Conservation (phyloP, 2,113 vertebrate genomes). For the Gadus macrocephalus region DNA sequence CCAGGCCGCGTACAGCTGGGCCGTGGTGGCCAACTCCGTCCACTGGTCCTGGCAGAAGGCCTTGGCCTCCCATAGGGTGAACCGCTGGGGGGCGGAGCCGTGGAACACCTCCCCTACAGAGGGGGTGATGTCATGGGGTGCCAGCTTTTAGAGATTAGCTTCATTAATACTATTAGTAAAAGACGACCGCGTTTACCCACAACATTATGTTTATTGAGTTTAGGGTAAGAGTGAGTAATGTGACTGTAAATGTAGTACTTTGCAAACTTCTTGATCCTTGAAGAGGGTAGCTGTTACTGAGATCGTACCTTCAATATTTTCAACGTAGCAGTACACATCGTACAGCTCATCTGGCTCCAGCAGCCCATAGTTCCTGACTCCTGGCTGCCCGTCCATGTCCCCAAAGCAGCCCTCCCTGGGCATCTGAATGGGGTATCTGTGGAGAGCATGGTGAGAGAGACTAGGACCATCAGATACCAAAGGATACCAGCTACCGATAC, state of each 20-base stretch:
- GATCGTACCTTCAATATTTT: slow-evolving; percentile 80
- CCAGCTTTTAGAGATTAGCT: not conserved
- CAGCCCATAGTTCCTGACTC: slow-evolving; percentile 85
- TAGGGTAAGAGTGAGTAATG: no score
- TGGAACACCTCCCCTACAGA: slow-evolving; percentile 82
- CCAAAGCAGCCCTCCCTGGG: slow-evolving; percentile 89
- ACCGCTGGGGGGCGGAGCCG: slow-evolving; percentile 66
- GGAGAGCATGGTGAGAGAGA: slow-evolving; percentile 3
- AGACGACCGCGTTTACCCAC: no score
- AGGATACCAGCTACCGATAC: not conserved
- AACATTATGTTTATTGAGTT: no score
- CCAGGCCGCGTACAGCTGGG: slow-evolving; percentile 90
- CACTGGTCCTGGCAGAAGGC: slow-evolving; percentile 72
- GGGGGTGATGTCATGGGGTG: slow-evolving; percentile 16
- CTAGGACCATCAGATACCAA: not conserved
- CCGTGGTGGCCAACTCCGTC: slow-evolving; percentile 76
- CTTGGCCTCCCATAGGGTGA: slow-evolving; percentile 82
- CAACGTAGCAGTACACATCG: slow-evolving; percentile 91
- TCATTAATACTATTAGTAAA: no score
- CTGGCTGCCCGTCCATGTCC: slow-evolving; percentile 87
- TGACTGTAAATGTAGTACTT: no score
- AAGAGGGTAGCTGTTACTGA: no score
- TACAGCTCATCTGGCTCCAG: slow-evolving; percentile 82
- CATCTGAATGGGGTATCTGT: slow-evolving; percentile 88
- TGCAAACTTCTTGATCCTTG: no score